Evolutionary conservation across 2,888 invertebrate species (phyloP).

Genomic region (Orthonychiurus folsomi): DNA sequence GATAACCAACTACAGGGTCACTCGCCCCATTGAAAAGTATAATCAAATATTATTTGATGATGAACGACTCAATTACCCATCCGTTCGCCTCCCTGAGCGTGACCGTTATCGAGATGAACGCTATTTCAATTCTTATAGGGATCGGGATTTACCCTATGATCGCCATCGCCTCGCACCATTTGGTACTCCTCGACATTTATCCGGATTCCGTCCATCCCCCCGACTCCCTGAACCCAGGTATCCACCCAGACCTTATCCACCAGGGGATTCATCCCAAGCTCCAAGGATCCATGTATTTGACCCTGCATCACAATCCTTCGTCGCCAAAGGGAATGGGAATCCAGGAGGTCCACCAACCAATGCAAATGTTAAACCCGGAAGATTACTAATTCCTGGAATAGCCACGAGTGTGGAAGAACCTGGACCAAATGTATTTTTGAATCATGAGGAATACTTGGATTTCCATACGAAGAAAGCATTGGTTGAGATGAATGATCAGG

Average conservation of each 20-base stretch:
- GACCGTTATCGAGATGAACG: neutral
- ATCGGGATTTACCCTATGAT: neutral
- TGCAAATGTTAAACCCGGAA: neutral
- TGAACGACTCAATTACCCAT: constrained; percentile 13
- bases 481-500: neutral
- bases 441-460: constrained; percentile 36
- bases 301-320: constrained; percentile 7
- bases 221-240: neutral
- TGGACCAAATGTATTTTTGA: constrained; percentile 32
- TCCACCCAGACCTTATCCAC: neutral
- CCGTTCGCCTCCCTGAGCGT: neutral
- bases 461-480: constrained; percentile 32
- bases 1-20: neutral
- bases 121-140: constrained; percentile 3
- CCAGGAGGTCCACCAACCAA: neutral
- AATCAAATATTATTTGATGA: constrained; percentile 23
- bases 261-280: neutral
- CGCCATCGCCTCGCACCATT: neutral
- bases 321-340: neutral
- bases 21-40: constrained; percentile 1
- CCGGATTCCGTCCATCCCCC: neutral
- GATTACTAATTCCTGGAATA: constrained; percentile 8
- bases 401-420: constrained; percentile 16
- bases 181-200: neutral
- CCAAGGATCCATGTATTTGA: constrained; percentile 17